These are phyloP conservation scores for Tenebrosternarchus preto DNA, from an alignment of 2,113 vertebrate genomes.

Conservation along the genomic window DNA sequence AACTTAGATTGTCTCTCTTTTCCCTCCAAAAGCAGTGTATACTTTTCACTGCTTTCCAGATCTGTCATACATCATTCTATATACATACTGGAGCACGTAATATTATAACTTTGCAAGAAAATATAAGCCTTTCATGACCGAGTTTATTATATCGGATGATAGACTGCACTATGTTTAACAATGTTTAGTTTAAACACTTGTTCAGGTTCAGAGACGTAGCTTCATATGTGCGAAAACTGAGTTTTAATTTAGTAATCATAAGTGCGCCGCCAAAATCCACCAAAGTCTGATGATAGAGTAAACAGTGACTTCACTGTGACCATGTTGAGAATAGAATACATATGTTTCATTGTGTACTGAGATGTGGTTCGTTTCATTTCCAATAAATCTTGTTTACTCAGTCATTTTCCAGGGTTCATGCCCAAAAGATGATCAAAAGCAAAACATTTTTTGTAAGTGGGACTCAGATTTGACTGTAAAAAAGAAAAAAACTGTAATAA, in stretches of 20 bases:
- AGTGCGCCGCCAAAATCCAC: slow-evolving; percentile 61
- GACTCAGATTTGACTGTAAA: neutral
- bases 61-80: neutral
- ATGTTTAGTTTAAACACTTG: slow-evolving; percentile 31
- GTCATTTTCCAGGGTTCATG: slow-evolving; percentile 55
- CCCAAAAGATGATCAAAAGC: slow-evolving; percentile 35
- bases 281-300: slow-evolving; percentile 67
- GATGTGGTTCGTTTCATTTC: slow-evolving; percentile 46
- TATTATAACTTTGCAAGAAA: slow-evolving; percentile 47
- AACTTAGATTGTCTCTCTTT: too few species aligned
- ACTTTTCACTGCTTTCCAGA: neutral
- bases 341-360: slow-evolving; percentile 62
- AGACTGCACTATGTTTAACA: slow-evolving; percentile 61
- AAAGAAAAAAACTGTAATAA: too few species aligned
- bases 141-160: slow-evolving; percentile 58
- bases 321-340: slow-evolving; percentile 70
- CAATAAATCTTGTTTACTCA: slow-evolving; percentile 57
- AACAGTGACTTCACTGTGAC: slow-evolving; percentile 68
- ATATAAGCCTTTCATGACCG: slow-evolving; percentile 39
- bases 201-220: slow-evolving; percentile 59
- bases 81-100: slow-evolving; percentile 5
- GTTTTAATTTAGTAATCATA: slow-evolving; percentile 55
- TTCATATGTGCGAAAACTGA: slow-evolving; percentile 63
- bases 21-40: too few species aligned
- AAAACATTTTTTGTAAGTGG: neutral